Evolutionary conservation across 1,140 invertebrate genomes (phyloP).

Genomic region (Lanistes nyassanus): DNA sequence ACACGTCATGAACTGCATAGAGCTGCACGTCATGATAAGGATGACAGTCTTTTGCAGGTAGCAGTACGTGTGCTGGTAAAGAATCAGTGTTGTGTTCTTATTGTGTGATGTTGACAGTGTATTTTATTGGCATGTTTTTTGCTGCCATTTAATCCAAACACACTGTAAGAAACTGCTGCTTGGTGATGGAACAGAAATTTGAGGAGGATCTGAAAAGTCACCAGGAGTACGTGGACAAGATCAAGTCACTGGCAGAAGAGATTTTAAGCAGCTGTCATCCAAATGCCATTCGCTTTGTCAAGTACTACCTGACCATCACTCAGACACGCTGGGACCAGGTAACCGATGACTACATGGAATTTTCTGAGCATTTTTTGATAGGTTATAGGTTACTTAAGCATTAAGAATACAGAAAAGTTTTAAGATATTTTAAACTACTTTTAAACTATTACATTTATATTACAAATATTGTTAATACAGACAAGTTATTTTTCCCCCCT

Average conservation of each 20-base stretch:
- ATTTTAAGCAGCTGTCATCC: conserved; percentile 93
- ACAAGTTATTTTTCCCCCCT: too few species aligned
- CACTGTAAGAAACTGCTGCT: too few species aligned
- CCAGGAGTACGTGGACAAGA: conserved; percentile 85
- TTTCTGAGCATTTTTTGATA: not conserved
- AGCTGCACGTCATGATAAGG: too few species aligned
- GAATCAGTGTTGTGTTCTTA: not conserved
- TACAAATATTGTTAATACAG: too few species aligned
- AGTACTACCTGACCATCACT: conserved; percentile 98
- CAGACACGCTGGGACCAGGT: conserved; percentile 86
- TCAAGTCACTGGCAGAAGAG: conserved; percentile 85
- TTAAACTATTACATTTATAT: too few species aligned
- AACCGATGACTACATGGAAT: not conserved
- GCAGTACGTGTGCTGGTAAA: too few species aligned
- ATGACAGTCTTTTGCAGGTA: too few species aligned
- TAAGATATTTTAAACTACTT: too few species aligned
- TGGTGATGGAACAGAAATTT: conserved; percentile 72
- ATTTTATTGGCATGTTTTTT: not conserved
- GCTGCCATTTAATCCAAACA: too few species aligned
- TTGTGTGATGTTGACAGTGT: not conserved
- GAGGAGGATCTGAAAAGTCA: conserved; percentile 85
- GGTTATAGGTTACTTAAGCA: too few species aligned
- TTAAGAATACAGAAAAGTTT: too few species aligned
- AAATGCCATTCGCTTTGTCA: conserved; percentile 93
- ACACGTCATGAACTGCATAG: too few species aligned